Percentiles rank a stretch among this genome's conserved stretches.
Conservation (phyloP, 2,797 vertebrate genomes). For the Hoplostethus mediterraneus region DNA sequence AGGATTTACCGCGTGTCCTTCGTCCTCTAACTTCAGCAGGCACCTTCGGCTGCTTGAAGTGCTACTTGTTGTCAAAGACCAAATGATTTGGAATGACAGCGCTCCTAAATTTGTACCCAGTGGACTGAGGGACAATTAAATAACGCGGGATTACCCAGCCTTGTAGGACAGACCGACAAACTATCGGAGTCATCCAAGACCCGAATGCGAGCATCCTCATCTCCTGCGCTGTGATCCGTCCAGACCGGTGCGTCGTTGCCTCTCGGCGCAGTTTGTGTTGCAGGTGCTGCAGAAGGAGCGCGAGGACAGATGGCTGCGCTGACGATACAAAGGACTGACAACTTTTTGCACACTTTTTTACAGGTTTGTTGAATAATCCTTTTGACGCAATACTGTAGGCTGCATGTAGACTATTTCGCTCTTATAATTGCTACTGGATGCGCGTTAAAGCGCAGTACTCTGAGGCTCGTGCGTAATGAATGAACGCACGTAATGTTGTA, state of each 20-base stretch:
- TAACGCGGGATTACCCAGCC: slow-evolving; percentile 50
- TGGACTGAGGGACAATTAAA: slow-evolving; percentile 45
- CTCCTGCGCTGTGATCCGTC: slow-evolving; percentile 33
- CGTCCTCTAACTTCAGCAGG: slow-evolving; percentile 75
- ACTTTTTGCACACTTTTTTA: slow-evolving; percentile 87
- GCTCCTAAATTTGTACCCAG: background rate
- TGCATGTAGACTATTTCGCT: too few species aligned
- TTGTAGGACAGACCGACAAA: background rate
- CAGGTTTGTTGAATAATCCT: slow-evolving; percentile 80
- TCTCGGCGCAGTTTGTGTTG: slow-evolving; percentile 68
- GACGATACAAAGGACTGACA: slow-evolving; percentile 86
- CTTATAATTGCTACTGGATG: background rate
- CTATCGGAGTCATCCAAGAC: background rate
- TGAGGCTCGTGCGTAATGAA: slow-evolving; percentile 1
- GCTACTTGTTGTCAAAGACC: background rate
- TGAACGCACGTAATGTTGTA: background rate
- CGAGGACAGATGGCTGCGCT: slow-evolving; percentile 86
- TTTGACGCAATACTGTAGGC: background rate
- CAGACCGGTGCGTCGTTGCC: slow-evolving; percentile 52
- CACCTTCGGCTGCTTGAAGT: slow-evolving; percentile 22
- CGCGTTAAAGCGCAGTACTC: background rate
- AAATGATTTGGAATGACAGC: slow-evolving; percentile 48
- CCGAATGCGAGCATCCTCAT: slow-evolving; percentile 51
- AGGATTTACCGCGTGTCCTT: slow-evolving; percentile 80
- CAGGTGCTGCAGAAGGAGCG: slow-evolving; percentile 74